Base-by-base conservation (phyloP, 2,797 vertebrate genomes). In the Lepus townsendii region DNA sequence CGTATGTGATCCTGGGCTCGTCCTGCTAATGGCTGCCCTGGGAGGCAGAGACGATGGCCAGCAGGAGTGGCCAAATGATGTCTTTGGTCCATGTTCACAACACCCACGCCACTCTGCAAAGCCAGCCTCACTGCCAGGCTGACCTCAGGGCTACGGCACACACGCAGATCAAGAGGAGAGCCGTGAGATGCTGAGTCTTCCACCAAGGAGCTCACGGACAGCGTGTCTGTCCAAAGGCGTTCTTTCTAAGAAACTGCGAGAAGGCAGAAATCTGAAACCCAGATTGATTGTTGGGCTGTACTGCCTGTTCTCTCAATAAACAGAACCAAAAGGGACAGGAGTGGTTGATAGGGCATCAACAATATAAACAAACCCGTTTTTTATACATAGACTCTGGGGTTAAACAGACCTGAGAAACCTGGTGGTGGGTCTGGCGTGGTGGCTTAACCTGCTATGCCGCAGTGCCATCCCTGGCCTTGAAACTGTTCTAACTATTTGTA, bases 181-280 rank as follows among this genome's bases (percentile, higher is more conserved):
- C 42, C 42, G 1, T 47, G 42, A 47, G 42, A 47, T 47, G 42
- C 42, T 8, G 42, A 47, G 42, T 47, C 42, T 47, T 17, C 17
- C 3, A 32, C 17, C 7, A n/a, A 27, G 42, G 7, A 30, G 24
- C 16, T 82, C 14, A 24, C 19, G 75, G 66, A 57, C 4, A 42
- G 26, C 38, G 35, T 69, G 19, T 68, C 63, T 30, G 14, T 35
- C 32, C 10, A 8, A 75, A 93, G 73, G 35, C 50, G 24, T 14
- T 66, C 35, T 84, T 62, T 83, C 66, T 75, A 52, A 73, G 60
- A 68, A 95, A 90, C 63, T 71, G 63, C 68, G 63, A 88, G 79
- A 87, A 72, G 78, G 92, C 78, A 82, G 94, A 96, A 90, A 90
- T 82, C 83, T 88, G 88, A 94, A 84, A 88, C 86, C 90, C 32